Percentiles rank a stretch among this genome's conserved stretches.
Evolutionary conservation across 2,113 vertebrate genomes (phyloP).

Genomic region (Chloropsis hardwickii): DNA sequence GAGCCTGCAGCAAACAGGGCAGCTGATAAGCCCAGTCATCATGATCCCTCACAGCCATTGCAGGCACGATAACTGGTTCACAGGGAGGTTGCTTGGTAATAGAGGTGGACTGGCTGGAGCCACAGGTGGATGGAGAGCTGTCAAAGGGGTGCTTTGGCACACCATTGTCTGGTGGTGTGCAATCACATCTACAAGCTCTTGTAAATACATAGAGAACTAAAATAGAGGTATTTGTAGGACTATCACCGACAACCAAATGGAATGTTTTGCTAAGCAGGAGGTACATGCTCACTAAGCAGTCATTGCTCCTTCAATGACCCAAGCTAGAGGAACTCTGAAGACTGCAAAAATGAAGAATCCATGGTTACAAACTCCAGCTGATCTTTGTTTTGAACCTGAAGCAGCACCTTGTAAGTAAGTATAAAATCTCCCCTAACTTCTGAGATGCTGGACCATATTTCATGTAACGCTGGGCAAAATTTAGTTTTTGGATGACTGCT

Average conservation of each 20-base stretch:
- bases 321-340: neutral
- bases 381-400: neutral
- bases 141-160: neutral
- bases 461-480: neutral
- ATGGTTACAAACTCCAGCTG: neutral
- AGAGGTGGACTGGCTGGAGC: neutral
- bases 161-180: neutral
- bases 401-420: neutral
- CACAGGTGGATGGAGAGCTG: fast-evolving
- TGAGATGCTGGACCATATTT: neutral
- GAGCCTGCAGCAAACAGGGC: neutral
- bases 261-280: neutral
- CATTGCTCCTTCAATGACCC: neutral
- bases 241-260: neutral
- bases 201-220: neutral
- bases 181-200: neutral
- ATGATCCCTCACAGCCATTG: neutral
- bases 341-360: neutral
- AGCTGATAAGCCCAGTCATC: neutral
- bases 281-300: neutral
- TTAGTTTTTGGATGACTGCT: neutral
- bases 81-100: neutral
- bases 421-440: neutral
- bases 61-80: fast-evolving
- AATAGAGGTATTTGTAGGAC: neutral